phyloP scores from a whole-genome alignment of 2,797 vertebrate species.

The Hydrocynus forskahlii region DNA sequence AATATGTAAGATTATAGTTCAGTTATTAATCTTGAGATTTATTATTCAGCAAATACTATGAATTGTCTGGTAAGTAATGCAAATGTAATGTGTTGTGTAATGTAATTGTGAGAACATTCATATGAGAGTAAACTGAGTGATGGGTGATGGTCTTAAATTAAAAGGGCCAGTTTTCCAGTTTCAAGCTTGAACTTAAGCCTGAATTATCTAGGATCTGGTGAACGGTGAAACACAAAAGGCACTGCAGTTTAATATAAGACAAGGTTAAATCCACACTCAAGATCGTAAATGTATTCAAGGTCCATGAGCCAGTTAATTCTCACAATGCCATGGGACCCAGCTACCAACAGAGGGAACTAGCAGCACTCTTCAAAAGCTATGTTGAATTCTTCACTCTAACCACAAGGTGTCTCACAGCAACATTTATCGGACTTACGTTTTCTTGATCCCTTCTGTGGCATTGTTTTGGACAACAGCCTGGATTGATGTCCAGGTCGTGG shows the following conservation, averaged over 20 bases:
- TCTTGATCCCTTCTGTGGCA: constrained; percentile 62
- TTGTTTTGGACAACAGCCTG: constrained; percentile 63
- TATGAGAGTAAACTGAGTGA: too few relatives aligned
- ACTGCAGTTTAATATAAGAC: neutral
- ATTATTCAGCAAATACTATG: neutral
- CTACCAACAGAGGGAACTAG: constrained; percentile 13
- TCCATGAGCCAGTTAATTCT: neutral
- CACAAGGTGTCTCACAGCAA: constrained; percentile 32
- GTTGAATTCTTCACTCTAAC: constrained; percentile 2
- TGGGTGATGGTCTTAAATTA: neutral
- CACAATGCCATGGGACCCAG: neutral
- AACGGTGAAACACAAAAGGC: neutral
- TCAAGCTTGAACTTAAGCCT: neutral
- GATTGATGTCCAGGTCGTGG: constrained; percentile 57
- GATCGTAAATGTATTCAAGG: neutral
- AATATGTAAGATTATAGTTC: neutral
- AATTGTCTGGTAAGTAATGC: neutral
- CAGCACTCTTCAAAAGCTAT: neutral
- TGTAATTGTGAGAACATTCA: too few relatives aligned
- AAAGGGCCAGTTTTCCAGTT: neutral
- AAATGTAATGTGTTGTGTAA: too few relatives aligned
- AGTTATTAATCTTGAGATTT: neutral
- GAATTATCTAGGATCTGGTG: neutral
- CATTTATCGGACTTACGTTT: constrained; percentile 60
- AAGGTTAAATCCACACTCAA: neutral